Evolutionary conservation across 2,797 vertebrate genomes (phyloP).

Genomic region (Hoplostethus mediterraneus): DNA sequence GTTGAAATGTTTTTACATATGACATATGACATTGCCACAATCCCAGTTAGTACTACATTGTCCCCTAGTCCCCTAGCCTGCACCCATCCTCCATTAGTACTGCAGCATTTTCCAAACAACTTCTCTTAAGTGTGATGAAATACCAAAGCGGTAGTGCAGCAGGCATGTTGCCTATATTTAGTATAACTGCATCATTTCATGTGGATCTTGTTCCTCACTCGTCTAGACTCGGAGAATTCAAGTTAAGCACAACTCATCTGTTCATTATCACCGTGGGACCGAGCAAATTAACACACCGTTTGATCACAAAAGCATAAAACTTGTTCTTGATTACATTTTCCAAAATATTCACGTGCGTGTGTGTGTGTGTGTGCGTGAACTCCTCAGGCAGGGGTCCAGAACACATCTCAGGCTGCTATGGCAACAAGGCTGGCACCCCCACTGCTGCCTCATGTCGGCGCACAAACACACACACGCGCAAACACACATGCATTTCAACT

Average conservation of each 20-base stretch:
- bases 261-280: constrained; percentile 19
- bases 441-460: constrained; percentile 60
- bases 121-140: constrained; percentile 20
- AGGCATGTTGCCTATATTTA: constrained; percentile 35
- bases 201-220: too few species aligned
- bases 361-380: constrained; percentile 39
- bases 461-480: constrained; percentile 38
- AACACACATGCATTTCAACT: constrained; percentile 23
- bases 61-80: too few species aligned
- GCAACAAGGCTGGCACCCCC: constrained; percentile 76
- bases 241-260: constrained; percentile 39
- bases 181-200: not conserved
- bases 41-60: too few species aligned
- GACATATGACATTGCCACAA: too few species aligned
- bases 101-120: constrained; percentile 7
- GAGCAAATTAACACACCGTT: not conserved
- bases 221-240: constrained; percentile 16
- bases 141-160: constrained; percentile 18
- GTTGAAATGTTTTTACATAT: too few species aligned
- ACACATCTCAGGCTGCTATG: constrained; percentile 75
- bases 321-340: too few species aligned
- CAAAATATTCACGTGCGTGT: not conserved
- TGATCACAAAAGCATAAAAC: too few species aligned
- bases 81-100: not conserved
- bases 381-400: constrained; percentile 74